These are phyloP conservation scores for Marronus borbonicus DNA, from an alignment of 2,888 invertebrate species.

Conservation along the genomic window DNA sequence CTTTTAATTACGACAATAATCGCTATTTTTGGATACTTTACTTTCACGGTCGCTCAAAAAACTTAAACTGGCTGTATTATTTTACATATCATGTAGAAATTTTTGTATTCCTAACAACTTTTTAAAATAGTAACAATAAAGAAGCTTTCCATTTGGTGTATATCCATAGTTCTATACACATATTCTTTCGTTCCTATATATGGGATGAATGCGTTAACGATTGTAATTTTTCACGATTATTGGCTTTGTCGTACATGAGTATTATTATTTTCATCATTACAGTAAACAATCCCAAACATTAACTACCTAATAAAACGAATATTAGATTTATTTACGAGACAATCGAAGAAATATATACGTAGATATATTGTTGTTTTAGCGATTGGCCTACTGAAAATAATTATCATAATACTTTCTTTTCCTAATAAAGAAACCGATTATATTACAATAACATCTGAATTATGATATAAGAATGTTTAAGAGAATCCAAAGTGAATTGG, in stretches of 20 bases:
- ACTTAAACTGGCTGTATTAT: too few species aligned
- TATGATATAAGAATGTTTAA: neutral
- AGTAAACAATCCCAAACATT: slow-evolving; percentile 8
- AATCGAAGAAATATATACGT: neutral
- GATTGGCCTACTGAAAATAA: neutral
- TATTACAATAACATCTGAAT: neutral
- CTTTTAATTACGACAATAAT: neutral
- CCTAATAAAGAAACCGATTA: slow-evolving; percentile 1
- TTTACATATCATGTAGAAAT: too few species aligned
- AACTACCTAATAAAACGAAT: neutral
- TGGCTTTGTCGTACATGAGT: neutral
- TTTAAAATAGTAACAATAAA: too few species aligned
- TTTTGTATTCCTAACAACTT: too few species aligned
- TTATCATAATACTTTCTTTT: neutral
- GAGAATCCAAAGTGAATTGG: too few species aligned
- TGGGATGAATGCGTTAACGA: neutral
- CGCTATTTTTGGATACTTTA: too few species aligned
- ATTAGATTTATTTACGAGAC: neutral
- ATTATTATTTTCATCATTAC: neutral
- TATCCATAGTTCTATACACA: neutral
- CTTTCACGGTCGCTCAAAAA: too few species aligned
- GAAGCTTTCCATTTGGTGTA: too few species aligned
- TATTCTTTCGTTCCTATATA: neutral
- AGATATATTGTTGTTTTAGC: neutral
- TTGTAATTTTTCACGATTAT: slow-evolving; percentile 7